Evolutionary conservation across 37 sponge, comb jelly and placozoan species (phyloP).

Genomic region (Amphimedon queenslandica): DNA sequence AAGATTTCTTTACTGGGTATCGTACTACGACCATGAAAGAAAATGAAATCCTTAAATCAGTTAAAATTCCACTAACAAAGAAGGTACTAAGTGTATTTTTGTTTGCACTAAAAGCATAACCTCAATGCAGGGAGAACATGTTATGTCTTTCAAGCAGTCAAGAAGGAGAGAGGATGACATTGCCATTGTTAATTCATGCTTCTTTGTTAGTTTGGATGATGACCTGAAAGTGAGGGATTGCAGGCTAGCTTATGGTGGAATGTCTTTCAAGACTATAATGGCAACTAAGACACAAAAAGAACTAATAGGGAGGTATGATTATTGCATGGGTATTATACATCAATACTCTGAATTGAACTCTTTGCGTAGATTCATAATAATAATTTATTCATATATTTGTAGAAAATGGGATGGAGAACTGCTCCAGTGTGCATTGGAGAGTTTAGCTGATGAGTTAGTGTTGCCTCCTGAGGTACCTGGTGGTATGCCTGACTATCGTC

Average conservation of each 20-base stretch:
- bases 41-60: constrained; percentile 68
- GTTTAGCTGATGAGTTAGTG: constrained; percentile 56
- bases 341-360: neutral
- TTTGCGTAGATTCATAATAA: neutral
- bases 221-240: constrained; percentile 29
- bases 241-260: constrained; percentile 70
- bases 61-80: constrained; percentile 64
- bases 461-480: constrained; percentile 64
- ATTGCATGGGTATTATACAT: neutral
- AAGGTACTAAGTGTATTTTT: constrained; percentile 21
- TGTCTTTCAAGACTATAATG: constrained; percentile 54
- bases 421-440: constrained; percentile 19
- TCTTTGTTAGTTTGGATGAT: constrained; percentile 49
- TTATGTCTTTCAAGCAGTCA: constrained; percentile 76
- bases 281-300: constrained; percentile 49
- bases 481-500: constrained; percentile 83
- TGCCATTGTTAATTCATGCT: constrained; percentile 81
- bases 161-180: constrained; percentile 76
- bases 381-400: neutral
- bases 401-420: constrained; percentile 58
- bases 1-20: constrained; percentile 69
- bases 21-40: constrained; percentile 68
- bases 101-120: neutral
- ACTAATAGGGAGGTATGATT: constrained; percentile 54
- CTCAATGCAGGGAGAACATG: constrained; percentile 57